Evolutionary conservation across 92 coral and sea anemone genomes (phyloP).

Genomic region (Parazoanthus atlanticus): DNA sequence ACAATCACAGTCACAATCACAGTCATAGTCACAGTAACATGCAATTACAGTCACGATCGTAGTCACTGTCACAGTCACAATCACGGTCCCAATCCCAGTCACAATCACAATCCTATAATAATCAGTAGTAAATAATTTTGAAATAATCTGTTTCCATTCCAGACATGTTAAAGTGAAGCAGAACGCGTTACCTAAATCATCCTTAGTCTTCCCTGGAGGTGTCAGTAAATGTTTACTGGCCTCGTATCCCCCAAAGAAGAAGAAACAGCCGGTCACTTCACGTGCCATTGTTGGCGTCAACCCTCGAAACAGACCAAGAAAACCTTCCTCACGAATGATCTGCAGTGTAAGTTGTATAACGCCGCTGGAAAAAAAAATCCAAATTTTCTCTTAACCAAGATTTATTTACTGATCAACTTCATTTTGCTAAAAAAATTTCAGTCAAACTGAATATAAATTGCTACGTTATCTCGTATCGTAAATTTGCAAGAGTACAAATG

Average conservation of each 20-base stretch:
- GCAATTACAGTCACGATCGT: too few species aligned
- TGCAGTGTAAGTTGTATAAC: conserved; percentile 46
- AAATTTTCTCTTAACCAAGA: too few species aligned
- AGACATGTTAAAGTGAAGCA: neutral
- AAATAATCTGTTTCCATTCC: neutral
- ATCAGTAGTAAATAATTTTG: too few species aligned
- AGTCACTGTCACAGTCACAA: too few species aligned
- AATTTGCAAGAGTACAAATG: too few species aligned
- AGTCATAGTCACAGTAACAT: neutral
- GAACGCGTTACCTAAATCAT: conserved; percentile 47
- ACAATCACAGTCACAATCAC: neutral
- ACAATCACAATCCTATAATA: neutral
- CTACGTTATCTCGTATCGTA: too few species aligned
- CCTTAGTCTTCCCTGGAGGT: conserved; percentile 50
- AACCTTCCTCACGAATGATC: conserved; percentile 51
- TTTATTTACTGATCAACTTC: too few species aligned
- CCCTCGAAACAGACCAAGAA: conserved; percentile 58
- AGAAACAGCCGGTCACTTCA: conserved; percentile 60
- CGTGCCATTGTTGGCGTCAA: conserved; percentile 57
- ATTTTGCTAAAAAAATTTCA: too few species aligned
- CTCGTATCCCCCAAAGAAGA: conserved; percentile 68
- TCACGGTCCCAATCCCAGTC: neutral
- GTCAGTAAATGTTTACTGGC: conserved; percentile 54
- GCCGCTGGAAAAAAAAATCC: conserved; percentile 38
- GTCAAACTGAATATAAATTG: too few species aligned